phyloP scores from a whole-genome alignment of 2,888 invertebrate species.

The Tortricodes alternella region DNA sequence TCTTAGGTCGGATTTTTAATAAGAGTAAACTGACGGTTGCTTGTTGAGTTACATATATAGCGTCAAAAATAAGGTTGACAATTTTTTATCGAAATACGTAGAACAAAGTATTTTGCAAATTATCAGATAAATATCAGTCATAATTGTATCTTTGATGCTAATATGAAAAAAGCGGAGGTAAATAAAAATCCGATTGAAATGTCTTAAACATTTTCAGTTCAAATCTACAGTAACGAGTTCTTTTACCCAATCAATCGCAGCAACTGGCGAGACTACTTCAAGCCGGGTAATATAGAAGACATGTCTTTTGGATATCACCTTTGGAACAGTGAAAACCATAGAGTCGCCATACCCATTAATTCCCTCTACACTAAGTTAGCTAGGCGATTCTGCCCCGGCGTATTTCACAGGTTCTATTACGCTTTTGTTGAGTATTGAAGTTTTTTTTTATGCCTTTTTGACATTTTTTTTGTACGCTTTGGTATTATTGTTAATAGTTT shows the following conservation, averaged over 20 bases:
- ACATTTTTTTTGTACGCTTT: not conserved
- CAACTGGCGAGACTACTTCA: not conserved
- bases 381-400: not conserved
- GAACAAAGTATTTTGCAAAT: too few species aligned
- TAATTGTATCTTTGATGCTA: too few species aligned
- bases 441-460: not conserved
- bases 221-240: slow-evolving; percentile 6
- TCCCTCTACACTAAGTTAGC: not conserved
- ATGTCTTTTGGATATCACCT: not conserved
- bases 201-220: slow-evolving; percentile 12
- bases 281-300: not conserved
- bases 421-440: not conserved
- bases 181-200: too few species aligned
- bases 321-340: not conserved
- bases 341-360: not conserved
- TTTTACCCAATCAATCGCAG: not conserved
- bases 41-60: too few species aligned
- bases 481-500: too few species aligned
- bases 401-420: not conserved
- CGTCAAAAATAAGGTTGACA: too few species aligned
- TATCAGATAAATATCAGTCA: too few species aligned
- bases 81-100: too few species aligned
- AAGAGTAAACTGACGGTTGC: too few species aligned
- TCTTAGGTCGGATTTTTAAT: too few species aligned
- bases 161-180: too few species aligned